phyloP scores from a whole-genome alignment of 2,888 invertebrate genomes.

The Digitonthophagus gazella region DNA sequence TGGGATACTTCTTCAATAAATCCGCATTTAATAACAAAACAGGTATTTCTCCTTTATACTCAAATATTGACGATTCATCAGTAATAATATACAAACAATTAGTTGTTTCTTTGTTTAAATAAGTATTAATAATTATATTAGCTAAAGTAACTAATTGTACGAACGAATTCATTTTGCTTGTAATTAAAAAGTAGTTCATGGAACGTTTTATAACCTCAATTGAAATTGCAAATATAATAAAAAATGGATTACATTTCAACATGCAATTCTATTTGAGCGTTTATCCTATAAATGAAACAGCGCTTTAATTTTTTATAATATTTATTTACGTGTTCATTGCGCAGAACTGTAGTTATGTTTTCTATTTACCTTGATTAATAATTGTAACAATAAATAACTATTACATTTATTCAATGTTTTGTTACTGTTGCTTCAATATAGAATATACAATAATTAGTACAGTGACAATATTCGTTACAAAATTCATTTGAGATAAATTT shows the following conservation, averaged over 20 bases:
- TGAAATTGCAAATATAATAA: not conserved
- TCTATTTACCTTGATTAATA: not conserved
- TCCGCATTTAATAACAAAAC: constrained; percentile 8
- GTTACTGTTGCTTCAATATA: not conserved
- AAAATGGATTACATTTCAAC: not conserved
- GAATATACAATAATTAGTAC: not conserved
- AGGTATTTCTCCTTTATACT: constrained; percentile 15
- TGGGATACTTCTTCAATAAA: not conserved
- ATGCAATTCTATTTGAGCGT: not conserved
- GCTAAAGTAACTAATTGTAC: constrained; percentile 3
- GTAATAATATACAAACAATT: constrained; percentile 19
- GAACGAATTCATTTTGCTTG: not conserved
- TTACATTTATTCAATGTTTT: not conserved
- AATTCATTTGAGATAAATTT: not conserved
- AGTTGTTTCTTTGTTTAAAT: constrained; percentile 16
- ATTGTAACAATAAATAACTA: not conserved
- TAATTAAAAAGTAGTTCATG: too few relatives aligned
- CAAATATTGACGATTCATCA: constrained; percentile 6
- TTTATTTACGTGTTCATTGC: not conserved
- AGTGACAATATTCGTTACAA: not conserved
- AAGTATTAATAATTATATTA: constrained; percentile 19
- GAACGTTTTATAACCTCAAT: not conserved
- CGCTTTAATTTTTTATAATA: not conserved
- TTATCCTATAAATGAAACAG: not conserved
- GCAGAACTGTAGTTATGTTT: not conserved